Base-by-base conservation (phyloP, 2,113 vertebrate genomes). In the Tragelaphus strepsiceros region DNA sequence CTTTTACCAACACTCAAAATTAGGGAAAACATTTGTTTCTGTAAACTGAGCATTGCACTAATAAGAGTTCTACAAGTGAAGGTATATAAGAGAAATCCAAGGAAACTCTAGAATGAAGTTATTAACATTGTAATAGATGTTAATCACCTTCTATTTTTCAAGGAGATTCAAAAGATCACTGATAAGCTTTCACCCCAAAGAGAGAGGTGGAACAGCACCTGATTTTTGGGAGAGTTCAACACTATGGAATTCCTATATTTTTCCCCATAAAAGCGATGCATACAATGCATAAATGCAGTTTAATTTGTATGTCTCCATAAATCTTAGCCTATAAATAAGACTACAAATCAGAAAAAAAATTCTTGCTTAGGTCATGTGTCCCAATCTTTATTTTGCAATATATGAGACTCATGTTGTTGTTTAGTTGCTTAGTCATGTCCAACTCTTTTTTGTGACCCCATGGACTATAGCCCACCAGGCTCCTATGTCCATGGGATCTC, bases 311-410 rank as follows among this genome's bases (percentile, higher is more conserved):
- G 16, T 4, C 5, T 97, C 56, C 28, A 80, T 78, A 87, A 62
- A 49, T 82, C 53, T 82, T 92, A 81, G 21, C 64, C 21, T 85
- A 49, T 88, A 84, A 81, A 81, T 95, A 59, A 95, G 39, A 93
- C 56, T 92, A 92, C 19, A 96, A 96, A 78, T 85, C 43, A 81
- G 24, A 90, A 95, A 95, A 95, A 32, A 39, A 61, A 46, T 30
- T 51, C 4, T 78, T 90, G 80, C 11, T 81, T 91, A 78, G 54
- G 30, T 13, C 24, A 67, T 84, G 39, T 81, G 28, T 81, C 67
- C 14, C 30, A 46, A 28, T 32, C 81, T 91, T 93, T 89, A 49
- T 22, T 56, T 96, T 91, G 49, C 5, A 97, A 94, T 85, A 32
- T 62, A 54, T 21, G 24, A 96, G 12, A 64, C 64, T 74, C 10